Evolutionary conservation across 2,888 invertebrate species (phyloP), one percentile per base, ranked within the genome.

Genomic region (Dynastes maya): DNA sequence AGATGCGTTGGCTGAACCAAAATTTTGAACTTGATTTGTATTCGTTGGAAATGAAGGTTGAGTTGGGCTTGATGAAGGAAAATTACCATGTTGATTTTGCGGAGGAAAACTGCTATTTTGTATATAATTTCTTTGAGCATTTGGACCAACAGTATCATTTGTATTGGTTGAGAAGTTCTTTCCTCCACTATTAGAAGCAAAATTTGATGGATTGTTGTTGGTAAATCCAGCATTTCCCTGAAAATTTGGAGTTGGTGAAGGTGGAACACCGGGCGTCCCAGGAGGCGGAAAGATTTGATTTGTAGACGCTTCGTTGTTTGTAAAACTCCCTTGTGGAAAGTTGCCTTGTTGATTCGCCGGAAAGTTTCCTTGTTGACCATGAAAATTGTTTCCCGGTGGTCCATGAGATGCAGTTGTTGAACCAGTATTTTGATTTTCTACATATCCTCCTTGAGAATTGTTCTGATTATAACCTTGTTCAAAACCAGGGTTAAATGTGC

Each of bases 1-100:
- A 67, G 65, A 5, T 40, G 51, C 80, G 74, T 67, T 40, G 77
- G 55, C 77, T 70, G 79, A 78, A 82, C 55, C 58, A 71, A 72
- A 71, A 61, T 5, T 40, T 32, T 77, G 64, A 16, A 65, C 16
- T 58, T 71, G 78, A 49, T 61, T 74, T 61, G 40, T 32, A 77
- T 49, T 70, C 2, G 58, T 27, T 58, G 68, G 55, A 51, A 74
- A 74, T 58, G 2, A 16, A 58, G 16, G 55, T 58, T 58, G 55
- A 58, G 5, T 58, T 58, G 55, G 55, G 68, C 5, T 77, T n/a
- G 64, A 51, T 53, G 78, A 75, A 79, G 68, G 68, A 51, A 68
- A 68, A 29, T 51, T 68, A 49, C 3, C 13, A 65, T 75, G 58
- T 77, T 77, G 79, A 76, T 76, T 79, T 29, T 16, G n/a, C 27